These are phyloP conservation scores for Anabas testudineus DNA, from an alignment of 2,797 vertebrate species.

Conservation along the genomic window DNA sequence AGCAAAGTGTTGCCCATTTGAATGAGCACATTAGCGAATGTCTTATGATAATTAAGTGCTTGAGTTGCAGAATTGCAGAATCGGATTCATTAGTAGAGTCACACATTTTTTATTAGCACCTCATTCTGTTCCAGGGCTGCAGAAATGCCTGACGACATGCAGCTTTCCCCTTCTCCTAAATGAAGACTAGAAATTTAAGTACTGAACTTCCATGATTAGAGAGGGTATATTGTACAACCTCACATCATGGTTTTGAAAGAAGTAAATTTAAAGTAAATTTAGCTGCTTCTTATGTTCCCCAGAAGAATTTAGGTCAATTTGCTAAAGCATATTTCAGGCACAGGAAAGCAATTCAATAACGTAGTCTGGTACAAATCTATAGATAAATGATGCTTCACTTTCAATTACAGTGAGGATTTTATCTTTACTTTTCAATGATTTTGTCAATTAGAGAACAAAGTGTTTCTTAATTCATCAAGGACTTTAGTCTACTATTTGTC, in stretches of 20 bases:
- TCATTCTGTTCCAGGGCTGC: constrained; percentile 79
- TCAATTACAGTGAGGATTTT: constrained; percentile 84
- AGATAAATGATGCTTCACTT: constrained; percentile 85
- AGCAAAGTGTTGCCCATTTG: constrained; percentile 83
- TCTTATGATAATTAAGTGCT: constrained; percentile 87
- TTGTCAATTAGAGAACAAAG: constrained; percentile 81
- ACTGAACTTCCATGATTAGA: constrained; percentile 51
- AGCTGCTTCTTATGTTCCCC: constrained; percentile 70
- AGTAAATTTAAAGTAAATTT: constrained; percentile 73
- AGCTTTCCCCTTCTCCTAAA: constrained; percentile 52
- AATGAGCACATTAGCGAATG: constrained; percentile 83
- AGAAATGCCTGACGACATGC: constrained; percentile 71
- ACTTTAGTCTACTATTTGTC: constrained; percentile 54
- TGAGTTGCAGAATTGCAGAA: constrained; percentile 85
- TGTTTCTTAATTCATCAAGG: constrained; percentile 77
- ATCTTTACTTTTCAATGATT: constrained; percentile 81
- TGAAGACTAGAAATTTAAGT: constrained; percentile 56
- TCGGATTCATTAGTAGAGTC: constrained; percentile 85
- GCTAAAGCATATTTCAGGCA: constrained; percentile 78
- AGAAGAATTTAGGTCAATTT: constrained; percentile 76
- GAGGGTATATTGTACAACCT: constrained; percentile 52
- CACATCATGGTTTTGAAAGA: constrained; percentile 53
- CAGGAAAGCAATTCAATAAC: constrained; percentile 82
- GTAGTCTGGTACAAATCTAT: constrained; percentile 82
- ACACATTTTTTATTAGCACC: constrained; percentile 86